phyloP scores from a whole-genome alignment of 2,113 vertebrate genomes.

The Puma concolor region DNA sequence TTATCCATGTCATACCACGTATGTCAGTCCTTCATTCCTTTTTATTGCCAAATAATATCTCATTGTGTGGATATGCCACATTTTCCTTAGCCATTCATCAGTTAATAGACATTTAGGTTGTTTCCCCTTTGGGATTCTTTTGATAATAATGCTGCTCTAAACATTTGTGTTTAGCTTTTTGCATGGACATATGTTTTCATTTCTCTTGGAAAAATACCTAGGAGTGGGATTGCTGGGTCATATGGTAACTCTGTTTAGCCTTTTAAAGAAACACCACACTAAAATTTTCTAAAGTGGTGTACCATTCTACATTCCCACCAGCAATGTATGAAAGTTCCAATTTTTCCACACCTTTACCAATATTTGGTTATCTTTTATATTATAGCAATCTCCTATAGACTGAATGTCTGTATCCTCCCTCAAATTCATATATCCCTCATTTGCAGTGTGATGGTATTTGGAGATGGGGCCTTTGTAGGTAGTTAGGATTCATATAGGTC shows the following conservation, averaged over 20 bases:
- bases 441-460: neutral
- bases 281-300: neutral
- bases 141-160: neutral
- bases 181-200: neutral
- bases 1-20: neutral
- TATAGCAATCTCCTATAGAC: neutral
- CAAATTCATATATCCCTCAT: neutral
- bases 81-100: neutral
- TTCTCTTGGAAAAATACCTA: neutral
- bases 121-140: neutral
- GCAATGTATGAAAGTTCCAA: neutral
- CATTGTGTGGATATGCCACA: neutral
- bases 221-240: neutral
- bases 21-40: neutral
- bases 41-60: slow-evolving; percentile 28
- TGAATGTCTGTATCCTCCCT: neutral
- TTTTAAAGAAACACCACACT: neutral
- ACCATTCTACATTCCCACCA: neutral
- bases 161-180: neutral
- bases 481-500: neutral
- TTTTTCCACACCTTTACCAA: neutral
- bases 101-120: neutral
- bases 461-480: neutral
- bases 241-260: neutral
- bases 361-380: neutral